A percentile compares a stretch with the other conserved stretches of the same genome.
Evolutionary conservation across 2,113 vertebrate genomes (phyloP).

Genomic region (Indri indri): DNA sequence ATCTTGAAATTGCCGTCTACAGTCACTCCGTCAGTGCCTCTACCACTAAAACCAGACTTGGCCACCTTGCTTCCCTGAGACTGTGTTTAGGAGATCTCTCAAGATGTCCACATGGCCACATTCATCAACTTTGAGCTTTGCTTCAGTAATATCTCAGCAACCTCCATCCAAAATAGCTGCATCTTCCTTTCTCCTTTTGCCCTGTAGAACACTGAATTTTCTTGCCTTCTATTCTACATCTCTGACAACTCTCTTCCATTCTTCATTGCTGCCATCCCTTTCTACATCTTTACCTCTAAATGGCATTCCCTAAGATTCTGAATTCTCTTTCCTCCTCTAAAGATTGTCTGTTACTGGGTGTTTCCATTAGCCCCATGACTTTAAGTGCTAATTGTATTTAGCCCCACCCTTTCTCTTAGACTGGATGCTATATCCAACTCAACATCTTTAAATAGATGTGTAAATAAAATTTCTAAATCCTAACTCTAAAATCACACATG

Average conservation of each 20-base stretch:
- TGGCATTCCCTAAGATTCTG: background rate
- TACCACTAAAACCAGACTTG: background rate
- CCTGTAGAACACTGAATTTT: background rate
- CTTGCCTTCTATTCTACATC: background rate
- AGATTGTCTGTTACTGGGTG: background rate
- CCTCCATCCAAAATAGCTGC: background rate
- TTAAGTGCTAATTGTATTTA: background rate
- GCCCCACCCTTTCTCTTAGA: background rate
- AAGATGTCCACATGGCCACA: background rate
- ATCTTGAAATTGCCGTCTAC: background rate
- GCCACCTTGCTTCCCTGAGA: accelerated
- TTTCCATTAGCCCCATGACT: background rate
- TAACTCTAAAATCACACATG: background rate
- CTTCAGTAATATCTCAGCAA: background rate
- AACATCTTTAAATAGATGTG: background rate
- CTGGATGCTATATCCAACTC: background rate
- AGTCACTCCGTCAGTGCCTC: too few species aligned
- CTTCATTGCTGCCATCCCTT: background rate
- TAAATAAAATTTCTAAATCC: background rate
- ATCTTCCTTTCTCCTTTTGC: too few species aligned
- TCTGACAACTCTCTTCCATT: background rate
- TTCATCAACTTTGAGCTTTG: background rate
- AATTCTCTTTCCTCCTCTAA: background rate
- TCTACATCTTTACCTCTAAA: background rate
- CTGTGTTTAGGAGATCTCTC: background rate